Evolutionary conservation across 2,888 invertebrate species (phyloP).

Genomic region (Noctua pronuba): DNA sequence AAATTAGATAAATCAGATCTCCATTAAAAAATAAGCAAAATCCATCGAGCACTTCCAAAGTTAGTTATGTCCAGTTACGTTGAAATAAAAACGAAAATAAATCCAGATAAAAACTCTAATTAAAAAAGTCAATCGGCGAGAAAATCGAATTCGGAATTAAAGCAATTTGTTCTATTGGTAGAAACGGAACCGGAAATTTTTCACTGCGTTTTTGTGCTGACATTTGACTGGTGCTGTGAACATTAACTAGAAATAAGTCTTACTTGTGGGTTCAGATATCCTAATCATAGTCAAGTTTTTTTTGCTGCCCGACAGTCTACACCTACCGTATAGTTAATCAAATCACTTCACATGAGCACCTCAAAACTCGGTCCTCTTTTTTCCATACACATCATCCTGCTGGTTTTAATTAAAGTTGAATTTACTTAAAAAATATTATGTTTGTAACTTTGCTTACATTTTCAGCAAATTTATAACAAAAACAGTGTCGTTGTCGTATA

Average conservation of each 20-base stretch:
- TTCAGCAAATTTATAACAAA: conserved; percentile 19
- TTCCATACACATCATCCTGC: too few species aligned
- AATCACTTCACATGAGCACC: background rate
- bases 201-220: background rate
- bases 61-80: background rate
- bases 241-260: background rate
- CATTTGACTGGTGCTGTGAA: background rate
- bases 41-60: background rate
- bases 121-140: conserved; percentile 47
- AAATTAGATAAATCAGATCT: background rate
- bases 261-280: background rate
- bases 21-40: background rate
- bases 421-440: background rate
- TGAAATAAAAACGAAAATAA: conserved; percentile 10
- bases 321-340: background rate
- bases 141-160: conserved; percentile 31
- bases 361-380: background rate
- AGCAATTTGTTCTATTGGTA: conserved; percentile 35
- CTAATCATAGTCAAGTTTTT: background rate
- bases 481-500: conserved; percentile 16
- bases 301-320: background rate
- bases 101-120: conserved; percentile 33
- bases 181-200: background rate
- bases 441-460: conserved; percentile 8
- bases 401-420: background rate